A percentile compares a stretch with the other conserved stretches of the same genome.
These are phyloP conservation scores for Diogma glabrata DNA, from an alignment of 2,888 invertebrate genomes.

Conservation along the genomic window DNA sequence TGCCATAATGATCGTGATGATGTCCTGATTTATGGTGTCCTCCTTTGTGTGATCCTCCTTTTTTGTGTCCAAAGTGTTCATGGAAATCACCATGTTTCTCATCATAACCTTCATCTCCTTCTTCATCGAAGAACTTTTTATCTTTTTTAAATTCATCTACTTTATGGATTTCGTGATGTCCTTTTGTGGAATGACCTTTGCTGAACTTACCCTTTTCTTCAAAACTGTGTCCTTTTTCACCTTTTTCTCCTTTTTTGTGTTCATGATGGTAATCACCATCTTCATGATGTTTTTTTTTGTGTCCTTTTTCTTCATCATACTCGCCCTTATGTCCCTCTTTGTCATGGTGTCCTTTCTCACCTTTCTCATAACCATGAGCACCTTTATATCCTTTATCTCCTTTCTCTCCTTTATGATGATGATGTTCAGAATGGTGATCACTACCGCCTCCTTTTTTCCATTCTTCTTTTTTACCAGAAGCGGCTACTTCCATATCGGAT, in stretches of 20 bases:
- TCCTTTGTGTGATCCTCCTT: conserved; percentile 69
- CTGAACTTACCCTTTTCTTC: conserved; percentile 55
- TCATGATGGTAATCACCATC: conserved; percentile 38
- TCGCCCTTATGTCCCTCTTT: conserved; percentile 44
- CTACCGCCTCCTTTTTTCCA: conserved; percentile 50
- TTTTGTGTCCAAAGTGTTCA: conserved; percentile 68
- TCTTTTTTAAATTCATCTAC: conserved; percentile 77
- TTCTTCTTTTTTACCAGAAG: conserved; percentile 31
- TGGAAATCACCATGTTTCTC: conserved; percentile 72
- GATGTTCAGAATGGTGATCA: conserved; percentile 52
- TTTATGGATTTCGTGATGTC: conserved; percentile 76
- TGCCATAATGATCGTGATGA: conserved; percentile 65
- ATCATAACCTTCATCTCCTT: conserved; percentile 69
- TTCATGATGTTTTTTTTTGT: conserved; percentile 41
- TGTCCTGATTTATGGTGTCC: conserved; percentile 68
- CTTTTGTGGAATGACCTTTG: conserved; percentile 77
- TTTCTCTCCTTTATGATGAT: conserved; percentile 54
- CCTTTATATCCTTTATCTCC: conserved; percentile 61
- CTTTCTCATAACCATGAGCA: conserved; percentile 53
- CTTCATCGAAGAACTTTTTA: conserved; percentile 76
- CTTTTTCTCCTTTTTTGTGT: conserved; percentile 41
- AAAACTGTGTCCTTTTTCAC: conserved; percentile 39
- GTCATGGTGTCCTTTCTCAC: conserved; percentile 60
- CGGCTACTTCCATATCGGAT: conserved; percentile 32
- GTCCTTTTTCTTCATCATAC: conserved; percentile 38